Conservation (phyloP, 2,888 invertebrate genomes). For the Dynastes tityus region DNA sequence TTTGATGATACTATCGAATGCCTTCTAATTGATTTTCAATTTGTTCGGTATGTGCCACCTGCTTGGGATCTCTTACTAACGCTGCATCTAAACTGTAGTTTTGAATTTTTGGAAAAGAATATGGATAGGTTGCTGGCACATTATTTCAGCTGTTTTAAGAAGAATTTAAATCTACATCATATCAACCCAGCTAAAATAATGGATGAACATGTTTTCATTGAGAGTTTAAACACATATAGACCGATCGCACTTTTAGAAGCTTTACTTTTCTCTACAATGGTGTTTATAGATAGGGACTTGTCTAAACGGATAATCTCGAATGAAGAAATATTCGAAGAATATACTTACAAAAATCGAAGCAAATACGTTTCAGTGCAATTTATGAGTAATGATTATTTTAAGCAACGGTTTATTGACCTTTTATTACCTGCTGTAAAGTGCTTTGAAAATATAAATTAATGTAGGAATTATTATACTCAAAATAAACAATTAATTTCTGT, state of each 20-base stretch:
- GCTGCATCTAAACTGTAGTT: conserved; percentile 73
- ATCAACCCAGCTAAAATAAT: conserved; percentile 70
- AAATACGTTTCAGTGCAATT: conserved; percentile 75
- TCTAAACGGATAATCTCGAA: conserved; percentile 71
- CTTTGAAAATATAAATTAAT: conserved; percentile 57
- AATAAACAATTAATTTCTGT: no score
- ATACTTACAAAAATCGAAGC: conserved; percentile 73
- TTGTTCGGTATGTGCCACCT: conserved; percentile 78
- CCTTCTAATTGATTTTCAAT: conserved; percentile 80
- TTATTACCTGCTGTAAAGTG: conserved; percentile 74
- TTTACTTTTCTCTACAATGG: conserved; percentile 72
- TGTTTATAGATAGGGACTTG: conserved; percentile 73
- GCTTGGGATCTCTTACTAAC: conserved; percentile 76
- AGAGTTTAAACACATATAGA: conserved; percentile 71
- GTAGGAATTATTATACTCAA: no score
- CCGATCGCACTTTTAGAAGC: conserved; percentile 74
- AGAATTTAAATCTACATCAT: conserved; percentile 68
- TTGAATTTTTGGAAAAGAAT: conserved; percentile 71
- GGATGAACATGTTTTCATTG: conserved; percentile 69
- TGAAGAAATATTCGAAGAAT: conserved; percentile 73
- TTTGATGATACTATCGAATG: conserved; percentile 72
- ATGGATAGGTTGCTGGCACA: conserved; percentile 71
- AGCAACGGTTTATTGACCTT: conserved; percentile 72
- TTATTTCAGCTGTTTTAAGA: conserved; percentile 73
- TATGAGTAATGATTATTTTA: conserved; percentile 71